Evolutionary conservation across 2,888 invertebrate species (phyloP), one percentile per base, ranked within the genome.

Genomic region (Platerodrilus igneus): DNA sequence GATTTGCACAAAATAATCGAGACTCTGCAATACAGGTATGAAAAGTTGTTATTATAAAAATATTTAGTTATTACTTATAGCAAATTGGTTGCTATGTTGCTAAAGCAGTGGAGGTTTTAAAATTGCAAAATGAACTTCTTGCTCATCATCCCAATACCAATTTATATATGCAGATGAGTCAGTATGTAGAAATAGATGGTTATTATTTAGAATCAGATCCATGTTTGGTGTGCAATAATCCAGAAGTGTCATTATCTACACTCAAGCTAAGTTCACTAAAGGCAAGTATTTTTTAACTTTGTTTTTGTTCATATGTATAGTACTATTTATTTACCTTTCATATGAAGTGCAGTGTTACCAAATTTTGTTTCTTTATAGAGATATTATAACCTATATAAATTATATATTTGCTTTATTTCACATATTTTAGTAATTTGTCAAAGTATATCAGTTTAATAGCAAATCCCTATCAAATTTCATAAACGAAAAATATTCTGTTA

Each of bases 161-260:
- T 44, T 76, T 96, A 21, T 96, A 96, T 68, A 87, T 90, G 0
- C 86, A 91, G 27, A 74, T 96, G 39, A 86, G 92, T 34, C 90
- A 92, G n/a, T 88, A 89, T 60, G 89, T 96, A 1, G 94, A 96
- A 62, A 78, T 95, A 27, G 95, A 95, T 63, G 96, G 96, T 0
- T 95, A 90, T 69, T 97, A 91, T 66, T 72, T 97, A 45, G 96
- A 97, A 72, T 91, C 92, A 13, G 95, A 96, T 63, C 97, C 97
- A 0, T 99, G 97, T 59, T 78, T 96, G 38, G 95, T 96, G 1
- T 97, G 97, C 69, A 96, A 96, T 70, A 95, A 95, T 71, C 95
- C 95, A 0, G 96, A 97, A 68, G 87, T 94, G 10, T 84, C 94
- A 0, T 85, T 91, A 76, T 76, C 86, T 0, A 88, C 86, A 36